phyloP scores from a whole-genome alignment of 2,888 invertebrate species.

The Synergus itoensis region DNA sequence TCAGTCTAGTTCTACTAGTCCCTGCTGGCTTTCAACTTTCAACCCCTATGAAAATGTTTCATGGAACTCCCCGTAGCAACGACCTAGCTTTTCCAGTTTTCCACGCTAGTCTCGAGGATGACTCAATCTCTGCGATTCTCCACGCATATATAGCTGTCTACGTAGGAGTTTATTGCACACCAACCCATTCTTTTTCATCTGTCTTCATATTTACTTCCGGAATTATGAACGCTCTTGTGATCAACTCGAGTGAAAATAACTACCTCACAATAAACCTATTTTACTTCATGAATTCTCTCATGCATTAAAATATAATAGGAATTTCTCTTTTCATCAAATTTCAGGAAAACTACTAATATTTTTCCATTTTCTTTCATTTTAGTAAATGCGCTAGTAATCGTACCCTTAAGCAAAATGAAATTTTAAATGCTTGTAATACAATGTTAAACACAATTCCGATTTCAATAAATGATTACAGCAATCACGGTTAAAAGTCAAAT shows the following conservation, averaged over 20 bases:
- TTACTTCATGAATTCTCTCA: neutral
- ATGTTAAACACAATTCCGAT: too few relatives aligned
- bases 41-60: slow-evolving; percentile 28
- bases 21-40: neutral
- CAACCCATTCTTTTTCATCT: slow-evolving; percentile 14
- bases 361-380: too few relatives aligned
- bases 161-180: slow-evolving; percentile 27
- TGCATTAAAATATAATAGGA: neutral
- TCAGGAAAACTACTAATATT: too few relatives aligned
- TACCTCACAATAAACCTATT: neutral
- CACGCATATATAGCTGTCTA: neutral
- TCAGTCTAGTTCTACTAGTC: neutral
- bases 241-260: neutral
- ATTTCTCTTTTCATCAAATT: neutral
- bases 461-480: too few relatives aligned
- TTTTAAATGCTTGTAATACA: too few relatives aligned
- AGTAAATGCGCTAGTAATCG: too few relatives aligned
- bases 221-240: slow-evolving; percentile 8
- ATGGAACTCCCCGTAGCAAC: slow-evolving; percentile 11
- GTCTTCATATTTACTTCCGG: slow-evolving; percentile 15
- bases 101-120: slow-evolving; percentile 15
- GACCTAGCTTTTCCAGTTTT: neutral
- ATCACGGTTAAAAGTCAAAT: too few relatives aligned
- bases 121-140: slow-evolving; percentile 25
- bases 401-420: too few relatives aligned